Evolutionary conservation across 2,888 invertebrate genomes (phyloP), one percentile per base, ranked within the genome.

Genomic region (Pseudococcus longispinus): DNA sequence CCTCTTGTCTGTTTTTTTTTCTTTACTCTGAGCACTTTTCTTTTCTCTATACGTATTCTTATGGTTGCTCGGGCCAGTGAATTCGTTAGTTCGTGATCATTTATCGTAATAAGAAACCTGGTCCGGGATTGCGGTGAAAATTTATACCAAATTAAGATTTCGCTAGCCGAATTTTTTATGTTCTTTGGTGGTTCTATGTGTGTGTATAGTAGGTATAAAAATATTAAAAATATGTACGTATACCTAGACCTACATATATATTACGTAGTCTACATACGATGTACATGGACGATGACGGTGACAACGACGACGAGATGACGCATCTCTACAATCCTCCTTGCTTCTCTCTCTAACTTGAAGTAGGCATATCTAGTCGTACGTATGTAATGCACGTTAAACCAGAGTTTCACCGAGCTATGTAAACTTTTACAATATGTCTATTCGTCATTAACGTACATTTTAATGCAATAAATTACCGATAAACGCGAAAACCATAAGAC

Each of bases 381-480:
- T 65, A 55, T 20, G 55, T 55, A 6, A 51, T 13, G 15, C 51
- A 37, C 8, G 8, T 37, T 37, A 37, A 37, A 37, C 37, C 9
- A 0, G 60, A 70, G 70, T 70, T 70, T 70, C 70, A 15, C 70
- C 29, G 29, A 70, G 29, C 70, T 70, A 70, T 70, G 70, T 70
- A 70, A 70, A 70, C 70, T 70, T 70, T 29, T 70, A 70, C 70
- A 70, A 70, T 70, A 70, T 70, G 70, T 70, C 70, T 70, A 29
- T 70, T 65, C 65, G 65, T 65, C 26, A 65, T 65, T 65, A 65
- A 55, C 55, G 55, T 55, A 55, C 26, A 26, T 4, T 65, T 65
- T 29, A 70, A 29, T 70, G 70, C 32, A 29, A 70, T 70, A 70
- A 70, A 70, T 70, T 70, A 70, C 32, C 29, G 29, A 29, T 70